Evolutionary conservation across 1,140 invertebrate species (phyloP).

Genomic region (Araneus ventricosus): DNA sequence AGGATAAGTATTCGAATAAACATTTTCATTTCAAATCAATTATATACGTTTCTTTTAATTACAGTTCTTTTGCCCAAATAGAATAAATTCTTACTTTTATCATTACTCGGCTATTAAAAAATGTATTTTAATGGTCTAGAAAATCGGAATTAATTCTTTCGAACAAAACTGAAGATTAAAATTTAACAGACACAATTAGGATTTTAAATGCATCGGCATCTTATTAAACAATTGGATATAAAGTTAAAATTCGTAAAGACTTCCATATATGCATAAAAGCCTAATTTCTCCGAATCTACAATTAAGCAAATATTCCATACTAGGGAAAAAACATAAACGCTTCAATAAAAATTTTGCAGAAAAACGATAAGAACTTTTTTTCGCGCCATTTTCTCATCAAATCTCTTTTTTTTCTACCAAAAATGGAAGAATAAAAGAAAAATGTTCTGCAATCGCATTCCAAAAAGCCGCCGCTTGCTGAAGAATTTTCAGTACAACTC

Average conservation of each 20-base stretch:
- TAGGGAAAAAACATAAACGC: neutral
- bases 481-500: constrained; percentile 31
- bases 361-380: neutral
- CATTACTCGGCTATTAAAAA: too few relatives aligned
- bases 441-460: constrained; percentile 12
- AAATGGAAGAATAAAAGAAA: neutral
- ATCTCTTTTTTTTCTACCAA: neutral
- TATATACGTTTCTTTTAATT: too few relatives aligned
- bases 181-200: neutral
- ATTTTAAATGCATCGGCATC: too few relatives aligned
- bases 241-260: too few relatives aligned
- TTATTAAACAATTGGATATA: too few relatives aligned
- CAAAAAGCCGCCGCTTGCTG: neutral
- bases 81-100: too few relatives aligned
- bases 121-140: too few relatives aligned
- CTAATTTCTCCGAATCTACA: neutral
- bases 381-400: neutral
- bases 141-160: neutral
- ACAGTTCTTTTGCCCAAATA: too few relatives aligned
- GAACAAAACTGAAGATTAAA: neutral
- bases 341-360: neutral
- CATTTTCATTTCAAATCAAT: too few relatives aligned
- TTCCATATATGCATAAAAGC: neutral
- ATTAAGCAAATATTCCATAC: neutral
- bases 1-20: too few relatives aligned